Evolutionary conservation across 2,888 invertebrate genomes (phyloP).

Genomic region (Patella pellucida): DNA sequence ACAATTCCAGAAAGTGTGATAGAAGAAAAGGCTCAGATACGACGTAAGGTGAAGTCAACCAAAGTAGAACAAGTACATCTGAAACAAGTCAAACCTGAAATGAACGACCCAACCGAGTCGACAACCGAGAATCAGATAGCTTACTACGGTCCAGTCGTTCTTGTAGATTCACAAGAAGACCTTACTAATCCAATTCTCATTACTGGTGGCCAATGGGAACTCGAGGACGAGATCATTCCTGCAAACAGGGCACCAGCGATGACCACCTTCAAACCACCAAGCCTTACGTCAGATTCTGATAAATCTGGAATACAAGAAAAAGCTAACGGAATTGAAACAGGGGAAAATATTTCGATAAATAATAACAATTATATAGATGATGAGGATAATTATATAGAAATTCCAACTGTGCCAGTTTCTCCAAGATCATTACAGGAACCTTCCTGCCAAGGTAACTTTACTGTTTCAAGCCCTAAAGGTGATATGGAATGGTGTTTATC

Average conservation of each 20-base stretch:
- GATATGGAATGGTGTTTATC: no score
- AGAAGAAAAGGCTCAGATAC: neutral
- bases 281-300: no score
- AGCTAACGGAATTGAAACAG: no score
- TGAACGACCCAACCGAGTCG: neutral
- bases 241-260: no score
- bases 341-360: no score
- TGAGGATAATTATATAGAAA: neutral
- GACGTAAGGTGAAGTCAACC: neutral
- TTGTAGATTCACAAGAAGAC: neutral
- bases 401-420: neutral
- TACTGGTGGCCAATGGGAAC: no score
- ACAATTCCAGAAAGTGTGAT: neutral
- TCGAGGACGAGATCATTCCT: no score
- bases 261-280: no score
- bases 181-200: no score
- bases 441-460: no score
- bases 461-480: no score
- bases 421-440: neutral
- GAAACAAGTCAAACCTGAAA: neutral
- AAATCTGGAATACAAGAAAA: no score
- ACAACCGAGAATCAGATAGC: neutral
- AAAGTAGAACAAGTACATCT: neutral
- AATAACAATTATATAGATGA: neutral
- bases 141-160: constrained; percentile 6